Conservation (phyloP, 1,140 invertebrate genomes). For the Danaus melanippus region DNA sequence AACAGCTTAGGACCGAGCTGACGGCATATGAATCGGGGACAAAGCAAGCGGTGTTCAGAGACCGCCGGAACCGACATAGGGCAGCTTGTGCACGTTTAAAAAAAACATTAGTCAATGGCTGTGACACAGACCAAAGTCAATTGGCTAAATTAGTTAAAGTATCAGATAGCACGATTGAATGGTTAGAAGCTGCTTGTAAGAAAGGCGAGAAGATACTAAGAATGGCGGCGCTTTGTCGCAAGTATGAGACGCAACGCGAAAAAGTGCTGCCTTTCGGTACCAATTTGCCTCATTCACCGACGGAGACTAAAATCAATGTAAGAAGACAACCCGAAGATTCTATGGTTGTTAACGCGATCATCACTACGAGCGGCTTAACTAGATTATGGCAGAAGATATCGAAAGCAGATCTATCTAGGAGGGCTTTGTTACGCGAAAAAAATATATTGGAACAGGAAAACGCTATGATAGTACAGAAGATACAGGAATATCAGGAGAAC, state of each 20-base stretch:
- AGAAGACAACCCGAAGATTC: conserved; percentile 41
- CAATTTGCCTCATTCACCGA: conserved; percentile 61
- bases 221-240: conserved; percentile 70
- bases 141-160: conserved; percentile 40
- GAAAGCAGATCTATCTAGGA: conserved; percentile 47
- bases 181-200: conserved; percentile 40
- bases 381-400: conserved; percentile 57
- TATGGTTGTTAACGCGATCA: conserved; percentile 42
- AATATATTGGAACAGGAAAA: conserved; percentile 50
- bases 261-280: conserved; percentile 72
- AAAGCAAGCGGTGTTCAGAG: conserved; percentile 59
- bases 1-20: conserved; percentile 44
- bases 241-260: conserved; percentile 74
- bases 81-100: conserved; percentile 49
- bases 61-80: conserved; percentile 52
- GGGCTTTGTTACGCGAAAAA: conserved; percentile 53
- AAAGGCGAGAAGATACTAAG: conserved; percentile 72
- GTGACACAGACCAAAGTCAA: conserved; percentile 36
- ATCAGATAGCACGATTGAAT: conserved; percentile 46
- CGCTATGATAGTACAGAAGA: conserved; percentile 31
- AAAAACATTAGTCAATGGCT: conserved; percentile 37
- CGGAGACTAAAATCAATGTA: conserved; percentile 29
- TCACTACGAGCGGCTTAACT: conserved; percentile 43
- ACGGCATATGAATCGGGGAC: conserved; percentile 58
- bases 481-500: conserved; percentile 35